Base-by-base conservation (phyloP, 2,888 invertebrate genomes). In the Hirtodrosophila cameraria region DNA sequence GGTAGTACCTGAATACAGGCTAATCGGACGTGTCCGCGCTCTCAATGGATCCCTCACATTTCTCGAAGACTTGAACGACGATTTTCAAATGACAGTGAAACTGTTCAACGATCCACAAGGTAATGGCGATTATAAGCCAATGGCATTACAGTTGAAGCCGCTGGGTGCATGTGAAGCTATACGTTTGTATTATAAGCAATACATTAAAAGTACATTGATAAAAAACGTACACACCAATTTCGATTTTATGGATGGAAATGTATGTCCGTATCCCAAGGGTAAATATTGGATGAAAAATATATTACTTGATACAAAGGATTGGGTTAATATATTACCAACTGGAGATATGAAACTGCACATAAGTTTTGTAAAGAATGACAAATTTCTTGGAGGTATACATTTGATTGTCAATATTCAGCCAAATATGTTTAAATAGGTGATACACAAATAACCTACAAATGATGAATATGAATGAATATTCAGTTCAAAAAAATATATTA, bases 231-330 rank as follows among this genome's bases (percentile, higher is more conserved):
- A 71, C 9, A 70, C 75, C 0, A 49, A 81, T 35, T 63, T 86
- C 7, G 72, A 82, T 1, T 57, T 55, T 16, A 13, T 72, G 7
- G 55, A 81, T 13, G 84, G 77, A 0, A 58, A 64, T 0, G 13
- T 66, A 2, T 86, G 81, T 18, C 84, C 84, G 0, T 1, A 79
- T 5, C 75, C 73, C 1, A 57, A 60, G 8, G 83, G 84, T 7
- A 52, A 27, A 8, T 78, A 76, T 48, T 86, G 55, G 46, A 2
- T 81, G 0, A 76, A 71, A 13, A 38, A 75, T 20, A 15, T 81
- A 0, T 1, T 55, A 4, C 31, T 81, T 1, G 59, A 78, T 7
- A 63, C 79, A 0, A 55, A 60, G 0, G 31, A 61, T 2, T 87
- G 83, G 85, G 61, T 70, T 2, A 67, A 42, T 42, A 66, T 73